Evolutionary conservation across 2,113 vertebrate species (phyloP).

Genomic region (Psilopogon haemacephalus): DNA sequence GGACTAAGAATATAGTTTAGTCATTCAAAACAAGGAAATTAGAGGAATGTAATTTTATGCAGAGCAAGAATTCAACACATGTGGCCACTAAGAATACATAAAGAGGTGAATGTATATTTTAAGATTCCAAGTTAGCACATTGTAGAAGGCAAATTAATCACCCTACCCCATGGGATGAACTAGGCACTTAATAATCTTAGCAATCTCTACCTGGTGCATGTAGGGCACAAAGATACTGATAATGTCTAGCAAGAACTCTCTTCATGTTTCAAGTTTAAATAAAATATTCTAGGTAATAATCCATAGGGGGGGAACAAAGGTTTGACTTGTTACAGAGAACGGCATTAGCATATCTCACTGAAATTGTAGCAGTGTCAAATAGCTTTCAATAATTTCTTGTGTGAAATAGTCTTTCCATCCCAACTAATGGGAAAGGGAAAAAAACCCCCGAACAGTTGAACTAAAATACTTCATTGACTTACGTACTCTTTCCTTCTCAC

Average conservation of each 20-base stretch:
- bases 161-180: not conserved
- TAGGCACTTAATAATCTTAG: constrained; percentile 28
- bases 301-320: not conserved
- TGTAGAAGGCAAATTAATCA: constrained; percentile 52
- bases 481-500: not conserved
- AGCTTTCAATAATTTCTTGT: constrained; percentile 10
- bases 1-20: not conserved
- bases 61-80: not conserved
- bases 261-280: constrained; percentile 58
- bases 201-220: not conserved
- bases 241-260: constrained; percentile 19
- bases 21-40: not conserved
- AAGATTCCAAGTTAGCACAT: constrained; percentile 1
- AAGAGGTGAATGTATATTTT: not conserved
- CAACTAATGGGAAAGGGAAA: constrained; percentile 5
- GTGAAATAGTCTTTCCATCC: constrained; percentile 26
- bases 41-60: not conserved
- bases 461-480: constrained; percentile 4
- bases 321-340: not conserved
- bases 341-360: not conserved
- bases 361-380: constrained; percentile 24
- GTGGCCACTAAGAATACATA: not conserved
- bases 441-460: not conserved
- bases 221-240: constrained; percentile 6
- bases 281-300: constrained; percentile 10